phyloP scores from a whole-genome alignment of 2,113 vertebrate species.

The Oryzias woworae region DNA sequence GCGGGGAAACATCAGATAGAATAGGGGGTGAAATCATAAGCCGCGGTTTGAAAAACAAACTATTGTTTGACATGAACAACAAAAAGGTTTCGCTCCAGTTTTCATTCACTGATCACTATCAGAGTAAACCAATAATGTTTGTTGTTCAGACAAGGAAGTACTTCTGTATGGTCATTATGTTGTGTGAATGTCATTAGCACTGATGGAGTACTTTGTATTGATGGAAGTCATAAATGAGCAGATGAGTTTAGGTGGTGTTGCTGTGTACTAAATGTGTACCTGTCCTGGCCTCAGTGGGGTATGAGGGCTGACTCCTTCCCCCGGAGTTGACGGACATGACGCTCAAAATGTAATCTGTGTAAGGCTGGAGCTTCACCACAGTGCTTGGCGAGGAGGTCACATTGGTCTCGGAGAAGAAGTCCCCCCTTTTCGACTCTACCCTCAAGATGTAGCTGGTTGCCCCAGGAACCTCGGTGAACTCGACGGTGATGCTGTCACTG shows the following conservation, averaged over 20 bases:
- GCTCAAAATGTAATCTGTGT: constrained; percentile 82
- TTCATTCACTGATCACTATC: constrained; percentile 20
- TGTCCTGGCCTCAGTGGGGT: constrained; percentile 79
- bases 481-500: constrained; percentile 89
- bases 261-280: constrained; percentile 64
- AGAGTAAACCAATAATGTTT: constrained; percentile 35
- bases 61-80: constrained; percentile 56
- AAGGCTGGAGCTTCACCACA: constrained; percentile 78
- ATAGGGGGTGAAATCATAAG: constrained; percentile 56
- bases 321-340: constrained; percentile 84
- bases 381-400: constrained; percentile 83
- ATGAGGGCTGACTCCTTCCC: constrained; percentile 86
- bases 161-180: neutral
- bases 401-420: constrained; percentile 77
- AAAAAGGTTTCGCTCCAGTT: constrained; percentile 28
- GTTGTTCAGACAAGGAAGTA: constrained; percentile 18
- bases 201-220: neutral
- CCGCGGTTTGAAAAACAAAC: constrained; percentile 44
- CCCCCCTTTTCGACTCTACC: constrained; percentile 72
- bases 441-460: constrained; percentile 85
- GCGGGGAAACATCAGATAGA: constrained; percentile 39
- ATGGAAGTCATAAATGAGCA: neutral
- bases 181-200: neutral
- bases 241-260: no score
- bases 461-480: constrained; percentile 81